Conservation (phyloP, 2,888 invertebrate genomes). For the Aleiodes testaceus region DNA sequence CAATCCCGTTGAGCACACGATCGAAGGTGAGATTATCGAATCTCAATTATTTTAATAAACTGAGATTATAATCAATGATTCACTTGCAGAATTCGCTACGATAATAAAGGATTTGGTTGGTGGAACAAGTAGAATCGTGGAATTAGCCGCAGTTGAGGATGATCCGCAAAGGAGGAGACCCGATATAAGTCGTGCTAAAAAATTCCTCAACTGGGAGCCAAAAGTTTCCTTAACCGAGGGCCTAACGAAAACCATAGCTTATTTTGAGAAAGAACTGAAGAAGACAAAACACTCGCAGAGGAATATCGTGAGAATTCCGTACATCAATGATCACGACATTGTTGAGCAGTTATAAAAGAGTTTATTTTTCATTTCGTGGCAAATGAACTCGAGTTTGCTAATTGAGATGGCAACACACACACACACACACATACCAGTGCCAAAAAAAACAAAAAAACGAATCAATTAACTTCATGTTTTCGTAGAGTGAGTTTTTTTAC, state of each 20-base stretch:
- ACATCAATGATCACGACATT: conserved; percentile 68
- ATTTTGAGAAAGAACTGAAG: conserved; percentile 91
- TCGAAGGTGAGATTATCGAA: conserved; percentile 78
- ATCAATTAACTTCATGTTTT: background rate
- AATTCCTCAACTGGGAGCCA: conserved; percentile 92
- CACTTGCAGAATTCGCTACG: conserved; percentile 84
- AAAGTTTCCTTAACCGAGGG: conserved; percentile 90
- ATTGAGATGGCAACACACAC: background rate
- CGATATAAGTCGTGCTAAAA: conserved; percentile 91
- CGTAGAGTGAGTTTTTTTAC: conserved; percentile 6
- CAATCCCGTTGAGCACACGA: conserved; percentile 98
- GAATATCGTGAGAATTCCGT: conserved; percentile 69
- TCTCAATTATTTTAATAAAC: background rate
- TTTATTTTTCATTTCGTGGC: background rate
- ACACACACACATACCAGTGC: background rate
- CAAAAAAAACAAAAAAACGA: background rate
- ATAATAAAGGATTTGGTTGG: conserved; percentile 90
- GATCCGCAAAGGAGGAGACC: conserved; percentile 97
- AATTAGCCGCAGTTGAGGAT: conserved; percentile 91
- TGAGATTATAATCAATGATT: background rate
- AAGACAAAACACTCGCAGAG: conserved; percentile 77
- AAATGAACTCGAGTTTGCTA: background rate
- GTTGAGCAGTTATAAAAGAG: conserved; percentile 61
- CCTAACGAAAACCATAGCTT: conserved; percentile 92
- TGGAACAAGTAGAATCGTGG: conserved; percentile 87